Evolutionary conservation across 2,888 invertebrate species (phyloP).

Genomic region (Dimorphilus gyrociliatus): DNA sequence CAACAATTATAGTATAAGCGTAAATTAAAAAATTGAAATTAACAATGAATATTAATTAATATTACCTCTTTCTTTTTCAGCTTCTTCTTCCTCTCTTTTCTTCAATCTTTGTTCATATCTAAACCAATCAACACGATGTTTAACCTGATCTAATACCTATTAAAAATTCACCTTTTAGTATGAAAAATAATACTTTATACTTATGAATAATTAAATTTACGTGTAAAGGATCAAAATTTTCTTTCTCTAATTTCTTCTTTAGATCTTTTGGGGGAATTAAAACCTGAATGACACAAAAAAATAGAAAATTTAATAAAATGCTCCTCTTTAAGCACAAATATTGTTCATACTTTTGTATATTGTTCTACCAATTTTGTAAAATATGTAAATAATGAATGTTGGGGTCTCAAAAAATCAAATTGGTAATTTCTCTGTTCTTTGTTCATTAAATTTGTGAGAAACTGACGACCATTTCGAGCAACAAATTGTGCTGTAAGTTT

Average conservation of each 20-base stretch:
- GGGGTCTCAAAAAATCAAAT: slow-evolving; percentile 94
- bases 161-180: background rate
- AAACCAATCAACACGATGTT: slow-evolving; percentile 88
- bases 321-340: background rate
- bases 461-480: slow-evolving; percentile 91
- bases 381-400: slow-evolving; percentile 93
- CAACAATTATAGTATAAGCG: background rate
- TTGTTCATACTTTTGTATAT: slow-evolving; percentile 66
- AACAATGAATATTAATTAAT: slow-evolving; percentile 1
- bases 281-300: slow-evolving; percentile 37
- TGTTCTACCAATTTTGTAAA: slow-evolving; percentile 94
- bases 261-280: slow-evolving; percentile 86
- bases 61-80: slow-evolving; percentile 71
- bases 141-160: slow-evolving; percentile 59
- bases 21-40: slow-evolving; percentile 1
- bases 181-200: too few species aligned
- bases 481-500: slow-evolving; percentile 97
- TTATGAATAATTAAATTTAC: slow-evolving; percentile 10
- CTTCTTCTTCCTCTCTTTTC: slow-evolving; percentile 79
- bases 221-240: slow-evolving; percentile 49
- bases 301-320: background rate
- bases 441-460: slow-evolving; percentile 93
- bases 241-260: slow-evolving; percentile 53
- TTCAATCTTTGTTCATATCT: slow-evolving; percentile 81
- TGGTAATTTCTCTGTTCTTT: slow-evolving; percentile 92